Conservation (phyloP, 2,888 invertebrate species). For the Diloba caeruleocephala region DNA sequence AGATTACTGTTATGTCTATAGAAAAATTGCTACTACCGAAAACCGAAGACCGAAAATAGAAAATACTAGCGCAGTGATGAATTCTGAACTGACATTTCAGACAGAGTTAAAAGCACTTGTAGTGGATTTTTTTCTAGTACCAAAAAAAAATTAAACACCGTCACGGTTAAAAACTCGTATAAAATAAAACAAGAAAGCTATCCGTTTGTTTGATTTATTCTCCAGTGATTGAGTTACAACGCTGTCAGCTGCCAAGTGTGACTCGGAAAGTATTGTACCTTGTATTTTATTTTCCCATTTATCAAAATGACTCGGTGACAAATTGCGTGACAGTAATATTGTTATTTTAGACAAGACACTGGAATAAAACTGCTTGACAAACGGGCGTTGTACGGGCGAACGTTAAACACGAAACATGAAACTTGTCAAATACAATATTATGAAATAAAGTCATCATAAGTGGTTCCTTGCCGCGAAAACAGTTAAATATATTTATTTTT, state of each 20-base stretch:
- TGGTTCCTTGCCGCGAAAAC: constrained; percentile 60
- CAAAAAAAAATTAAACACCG: constrained; percentile 15
- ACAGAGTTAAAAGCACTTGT: constrained; percentile 9
- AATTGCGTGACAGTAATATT: constrained; percentile 63
- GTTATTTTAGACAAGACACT: constrained; percentile 61
- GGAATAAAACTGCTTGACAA: constrained; percentile 50
- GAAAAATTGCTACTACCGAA: no score
- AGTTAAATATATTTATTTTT: constrained; percentile 67
- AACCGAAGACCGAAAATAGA: no score
- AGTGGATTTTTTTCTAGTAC: constrained; percentile 10
- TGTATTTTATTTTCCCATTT: constrained; percentile 54
- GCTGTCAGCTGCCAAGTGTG: constrained; percentile 40
- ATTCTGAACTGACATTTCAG: constrained; percentile 3
- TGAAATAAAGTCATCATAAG: constrained; percentile 64
- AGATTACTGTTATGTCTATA: no score
- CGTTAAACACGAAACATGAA: constrained; percentile 63
- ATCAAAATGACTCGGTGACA: constrained; percentile 55
- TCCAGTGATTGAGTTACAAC: constrained; percentile 44
- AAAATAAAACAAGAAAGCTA: constrained; percentile 40
- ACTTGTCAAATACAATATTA: constrained; percentile 72
- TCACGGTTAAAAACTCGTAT: constrained; percentile 35
- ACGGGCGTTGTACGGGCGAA: no score
- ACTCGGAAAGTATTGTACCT: constrained; percentile 43
- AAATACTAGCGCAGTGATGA: not conserved
- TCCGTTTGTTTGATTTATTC: constrained; percentile 45